A percentile compares a stretch with the other conserved stretches of the same genome.
phyloP scores from a whole-genome alignment of 2,888 invertebrate genomes.

The Ypsolopha scabrella region DNA sequence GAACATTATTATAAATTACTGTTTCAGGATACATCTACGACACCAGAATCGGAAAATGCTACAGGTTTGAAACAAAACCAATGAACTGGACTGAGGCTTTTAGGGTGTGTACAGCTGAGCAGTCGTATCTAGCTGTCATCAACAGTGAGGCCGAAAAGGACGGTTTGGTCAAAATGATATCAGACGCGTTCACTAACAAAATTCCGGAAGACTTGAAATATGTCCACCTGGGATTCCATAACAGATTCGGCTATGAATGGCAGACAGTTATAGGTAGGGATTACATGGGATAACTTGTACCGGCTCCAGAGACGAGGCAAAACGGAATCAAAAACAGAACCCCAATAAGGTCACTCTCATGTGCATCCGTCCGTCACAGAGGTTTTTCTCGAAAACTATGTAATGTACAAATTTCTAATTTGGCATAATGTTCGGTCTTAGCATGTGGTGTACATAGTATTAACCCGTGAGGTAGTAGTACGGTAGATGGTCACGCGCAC shows the following conservation, averaged over 20 bases:
- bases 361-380: too few species aligned
- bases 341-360: too few species aligned
- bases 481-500: too few species aligned
- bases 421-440: too few species aligned
- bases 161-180: constrained; percentile 23
- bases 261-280: constrained; percentile 29
- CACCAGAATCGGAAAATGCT: constrained; percentile 28
- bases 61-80: constrained; percentile 39
- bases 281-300: too few species aligned
- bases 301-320: too few species aligned
- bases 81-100: constrained; percentile 40
- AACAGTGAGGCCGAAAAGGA: constrained; percentile 32
- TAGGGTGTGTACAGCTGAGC: constrained; percentile 32
- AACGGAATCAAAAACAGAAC: too few species aligned
- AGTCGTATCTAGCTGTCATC: constrained; percentile 37
- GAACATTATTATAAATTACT: background rate
- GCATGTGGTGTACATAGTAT: too few species aligned
- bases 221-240: constrained; percentile 15
- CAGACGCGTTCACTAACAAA: constrained; percentile 21
- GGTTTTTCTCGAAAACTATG: too few species aligned
- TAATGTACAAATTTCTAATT: too few species aligned
- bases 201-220: constrained; percentile 18
- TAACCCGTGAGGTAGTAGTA: too few species aligned
- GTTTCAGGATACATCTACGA: constrained; percentile 35
- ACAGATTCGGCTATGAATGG: constrained; percentile 21